Conservation (phyloP, 1,140 invertebrate species). For the Caerostris extrusa region DNA sequence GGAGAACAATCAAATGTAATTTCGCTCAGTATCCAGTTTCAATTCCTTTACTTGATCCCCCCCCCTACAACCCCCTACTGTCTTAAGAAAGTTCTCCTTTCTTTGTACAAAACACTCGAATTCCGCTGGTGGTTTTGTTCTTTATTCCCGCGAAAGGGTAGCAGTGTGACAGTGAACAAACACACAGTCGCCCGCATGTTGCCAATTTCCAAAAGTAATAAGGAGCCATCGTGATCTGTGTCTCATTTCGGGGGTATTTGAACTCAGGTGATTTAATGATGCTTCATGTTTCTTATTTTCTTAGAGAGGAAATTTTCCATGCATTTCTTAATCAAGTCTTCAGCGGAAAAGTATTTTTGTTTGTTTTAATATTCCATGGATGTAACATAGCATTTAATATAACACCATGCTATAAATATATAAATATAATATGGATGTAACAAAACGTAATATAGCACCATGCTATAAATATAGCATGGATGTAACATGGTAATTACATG, state of each 20-base stretch:
- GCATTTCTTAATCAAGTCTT: neutral
- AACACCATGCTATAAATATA: too few species aligned
- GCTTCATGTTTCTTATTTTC: neutral
- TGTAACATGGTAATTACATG: too few species aligned
- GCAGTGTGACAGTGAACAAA: neutral
- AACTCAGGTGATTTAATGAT: constrained; percentile 1
- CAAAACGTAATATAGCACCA: too few species aligned
- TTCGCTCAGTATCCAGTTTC: constrained; percentile 32
- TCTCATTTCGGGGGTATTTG: neutral
- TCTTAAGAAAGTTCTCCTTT: neutral
- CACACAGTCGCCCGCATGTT: constrained; percentile 44
- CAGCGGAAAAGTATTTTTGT: neutral
- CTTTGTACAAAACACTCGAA: constrained; percentile 45
- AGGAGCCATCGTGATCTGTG: constrained; percentile 1
- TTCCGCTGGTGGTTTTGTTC: constrained; percentile 44
- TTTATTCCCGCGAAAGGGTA: neutral
- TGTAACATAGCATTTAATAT: too few species aligned
- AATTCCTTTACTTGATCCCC: neutral
- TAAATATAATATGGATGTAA: too few species aligned
- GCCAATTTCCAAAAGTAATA: constrained; percentile 15
- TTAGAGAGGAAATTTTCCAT: neutral
- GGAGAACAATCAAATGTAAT: constrained; percentile 55
- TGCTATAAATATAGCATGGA: too few species aligned
- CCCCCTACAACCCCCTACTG: neutral
- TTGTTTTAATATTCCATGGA: too few species aligned